Base-by-base conservation (phyloP, 2,113 vertebrate genomes). In the Galeopterus variegatus region DNA sequence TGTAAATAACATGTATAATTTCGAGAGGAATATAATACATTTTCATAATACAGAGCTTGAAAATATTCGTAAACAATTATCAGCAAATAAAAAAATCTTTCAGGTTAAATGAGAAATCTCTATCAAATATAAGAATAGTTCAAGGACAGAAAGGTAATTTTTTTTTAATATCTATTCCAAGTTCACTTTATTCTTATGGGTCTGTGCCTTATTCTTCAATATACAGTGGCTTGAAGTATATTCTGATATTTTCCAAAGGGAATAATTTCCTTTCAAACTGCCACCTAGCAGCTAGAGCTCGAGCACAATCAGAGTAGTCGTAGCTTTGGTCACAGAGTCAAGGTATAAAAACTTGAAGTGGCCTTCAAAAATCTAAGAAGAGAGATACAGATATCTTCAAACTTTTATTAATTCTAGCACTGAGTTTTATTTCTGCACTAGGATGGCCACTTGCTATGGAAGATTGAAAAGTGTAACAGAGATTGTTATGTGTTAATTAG, bases 141-240 rank as follows among this genome's bases (percentile, higher is more conserved):
- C 58, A 36, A 26, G 26, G 36, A 87, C 10, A 67, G 18, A 65
- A 24, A 60, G 48, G 52, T 65, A 62, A 62, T 52, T 2, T 87
- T 2, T 87, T 86, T 83, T 65, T 6, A 50, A 75, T 69, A 90
- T 50, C 23, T 75, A 14, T 72, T 58, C 6, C 48, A 4, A 41
- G 12, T 56, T 8, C 6, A 72, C 23, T 36, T 88, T 5, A 14
- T 1, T 24, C 0, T 82, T 45, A n/a, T 1, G 5, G 1, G 0
- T 64, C 28, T 65, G 10, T 69, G 28, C 13, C 23, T 75, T 2
- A n/a, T 80, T 60, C 24, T 65, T 92, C 9, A 79, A 67, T 41
- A 41, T 41, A 41, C 41, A 41, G 41, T 41, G 41, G 41, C 41
- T 4, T 41, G 41, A 41, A 41, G 41, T 41, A 3, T 41, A 41